A percentile compares a stretch with the other conserved stretches of the same genome.
phyloP scores from a whole-genome alignment of 2,113 vertebrate species.

The Pedionomus torquatus region DNA sequence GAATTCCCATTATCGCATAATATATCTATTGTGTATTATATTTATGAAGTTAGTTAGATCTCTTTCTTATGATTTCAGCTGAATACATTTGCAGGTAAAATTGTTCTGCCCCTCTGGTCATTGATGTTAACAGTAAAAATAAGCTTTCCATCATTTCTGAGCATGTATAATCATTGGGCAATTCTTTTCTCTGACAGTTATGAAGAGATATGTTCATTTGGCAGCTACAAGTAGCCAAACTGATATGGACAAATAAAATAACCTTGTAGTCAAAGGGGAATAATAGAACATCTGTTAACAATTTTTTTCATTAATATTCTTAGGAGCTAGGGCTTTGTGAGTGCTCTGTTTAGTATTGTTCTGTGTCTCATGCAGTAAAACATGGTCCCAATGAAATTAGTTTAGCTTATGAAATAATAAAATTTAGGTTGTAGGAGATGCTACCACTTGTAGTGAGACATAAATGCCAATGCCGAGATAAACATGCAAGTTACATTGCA shows the following conservation, averaged over 20 bases:
- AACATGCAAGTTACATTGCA: fast-evolving
- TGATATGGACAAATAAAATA: neutral
- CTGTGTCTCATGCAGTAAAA: neutral
- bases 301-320: neutral
- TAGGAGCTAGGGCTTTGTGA: neutral
- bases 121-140: neutral
- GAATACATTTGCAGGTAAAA: neutral
- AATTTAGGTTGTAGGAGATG: neutral
- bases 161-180: neutral
- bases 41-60: neutral
- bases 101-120: neutral
- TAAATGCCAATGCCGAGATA: neutral
- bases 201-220: neutral
- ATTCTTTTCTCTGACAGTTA: neutral
- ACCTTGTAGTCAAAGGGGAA: neutral
- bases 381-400: neutral
- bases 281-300: neutral
- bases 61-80: neutral
- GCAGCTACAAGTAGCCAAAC: neutral
- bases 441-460: neutral
- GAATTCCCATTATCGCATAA: neutral
- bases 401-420: neutral
- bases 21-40: neutral
- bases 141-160: neutral
- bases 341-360: neutral